Percentiles rank a stretch among this genome's conserved stretches.
phyloP scores from a whole-genome alignment of 2,888 invertebrate genomes.

The Sthenelais limicola region DNA sequence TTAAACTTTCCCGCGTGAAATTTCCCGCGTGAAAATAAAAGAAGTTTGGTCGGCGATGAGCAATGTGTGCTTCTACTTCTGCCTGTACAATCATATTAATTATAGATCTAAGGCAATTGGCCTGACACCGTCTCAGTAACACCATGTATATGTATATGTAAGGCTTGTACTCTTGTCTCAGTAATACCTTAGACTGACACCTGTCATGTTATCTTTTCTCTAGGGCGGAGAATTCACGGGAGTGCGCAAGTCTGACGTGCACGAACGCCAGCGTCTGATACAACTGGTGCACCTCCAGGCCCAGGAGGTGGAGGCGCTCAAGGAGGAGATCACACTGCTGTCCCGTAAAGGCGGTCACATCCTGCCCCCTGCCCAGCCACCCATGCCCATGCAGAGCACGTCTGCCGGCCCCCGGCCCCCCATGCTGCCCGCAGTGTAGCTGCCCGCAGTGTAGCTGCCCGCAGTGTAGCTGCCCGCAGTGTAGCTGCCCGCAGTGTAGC shows the following conservation, averaged over 20 bases:
- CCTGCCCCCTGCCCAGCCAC: constrained; percentile 71
- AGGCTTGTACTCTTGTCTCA: too few species aligned
- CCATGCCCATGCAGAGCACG: constrained; percentile 53
- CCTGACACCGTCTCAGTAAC: too few species aligned
- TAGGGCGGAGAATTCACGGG: constrained; percentile 68
- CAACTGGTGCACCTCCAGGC: constrained; percentile 72
- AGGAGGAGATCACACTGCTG: constrained; percentile 71
- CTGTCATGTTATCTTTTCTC: too few species aligned
- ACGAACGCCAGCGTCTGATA: constrained; percentile 69
- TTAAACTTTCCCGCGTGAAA: not conserved
- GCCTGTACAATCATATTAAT: too few species aligned
- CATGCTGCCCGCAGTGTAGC: constrained; percentile 9
- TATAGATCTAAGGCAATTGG: too few species aligned
- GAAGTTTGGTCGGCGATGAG: too few species aligned
- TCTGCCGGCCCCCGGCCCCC: constrained; percentile 3
- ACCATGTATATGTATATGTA: too few species aligned
- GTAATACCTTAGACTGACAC: too few species aligned
- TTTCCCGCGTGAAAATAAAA: not conserved
- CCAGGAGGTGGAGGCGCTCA: constrained; percentile 71
- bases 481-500: too few species aligned
- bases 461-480: too few species aligned
- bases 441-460: too few species aligned
- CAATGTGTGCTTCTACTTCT: too few species aligned
- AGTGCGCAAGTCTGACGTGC: constrained; percentile 64
- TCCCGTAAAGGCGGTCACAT: constrained; percentile 73